Conservation (phyloP, 2,888 invertebrate genomes). For the Blastobasis lacticolella region DNA sequence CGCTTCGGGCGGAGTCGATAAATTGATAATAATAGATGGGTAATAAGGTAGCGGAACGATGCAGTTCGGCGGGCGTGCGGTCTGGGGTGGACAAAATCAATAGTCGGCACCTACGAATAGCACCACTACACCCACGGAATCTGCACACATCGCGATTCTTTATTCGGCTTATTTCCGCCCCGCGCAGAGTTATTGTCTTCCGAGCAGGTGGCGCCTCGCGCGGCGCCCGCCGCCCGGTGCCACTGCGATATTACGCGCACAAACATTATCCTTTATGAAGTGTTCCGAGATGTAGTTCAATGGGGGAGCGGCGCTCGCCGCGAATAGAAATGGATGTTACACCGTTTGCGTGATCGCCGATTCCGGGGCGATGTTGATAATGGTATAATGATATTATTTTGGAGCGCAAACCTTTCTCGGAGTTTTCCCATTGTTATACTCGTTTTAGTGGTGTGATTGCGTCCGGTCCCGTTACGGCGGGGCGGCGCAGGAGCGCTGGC, state of each 20-base stretch:
- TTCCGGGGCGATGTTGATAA: too few species aligned
- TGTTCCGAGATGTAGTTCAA: conserved; percentile 7
- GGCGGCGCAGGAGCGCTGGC: background rate
- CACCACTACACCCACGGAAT: conserved; percentile 53
- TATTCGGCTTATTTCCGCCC: conserved; percentile 50
- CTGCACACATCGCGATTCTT: conserved; percentile 64
- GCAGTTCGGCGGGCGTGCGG: conserved; percentile 51
- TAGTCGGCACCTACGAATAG: conserved; percentile 62
- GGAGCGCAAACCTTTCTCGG: too few species aligned
- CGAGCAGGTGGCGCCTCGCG: conserved; percentile 46
- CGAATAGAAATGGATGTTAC: too few species aligned
- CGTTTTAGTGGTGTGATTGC: background rate
- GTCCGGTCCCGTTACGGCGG: background rate
- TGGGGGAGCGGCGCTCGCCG: background rate
- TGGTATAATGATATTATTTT: too few species aligned
- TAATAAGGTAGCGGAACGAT: conserved; percentile 41
- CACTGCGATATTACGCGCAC: conserved; percentile 10
- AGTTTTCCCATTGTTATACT: background rate
- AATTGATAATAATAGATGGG: conserved; percentile 54
- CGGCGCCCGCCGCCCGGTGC: background rate
- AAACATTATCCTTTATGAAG: conserved; percentile 12
- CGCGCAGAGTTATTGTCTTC: conserved; percentile 42
- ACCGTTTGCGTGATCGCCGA: too few species aligned
- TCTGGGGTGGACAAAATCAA: conserved; percentile 73
- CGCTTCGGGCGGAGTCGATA: conserved; percentile 40